These are phyloP conservation scores for Siphamia tubifer DNA, from an alignment of 2,113 vertebrate species.

Conservation along the genomic window DNA sequence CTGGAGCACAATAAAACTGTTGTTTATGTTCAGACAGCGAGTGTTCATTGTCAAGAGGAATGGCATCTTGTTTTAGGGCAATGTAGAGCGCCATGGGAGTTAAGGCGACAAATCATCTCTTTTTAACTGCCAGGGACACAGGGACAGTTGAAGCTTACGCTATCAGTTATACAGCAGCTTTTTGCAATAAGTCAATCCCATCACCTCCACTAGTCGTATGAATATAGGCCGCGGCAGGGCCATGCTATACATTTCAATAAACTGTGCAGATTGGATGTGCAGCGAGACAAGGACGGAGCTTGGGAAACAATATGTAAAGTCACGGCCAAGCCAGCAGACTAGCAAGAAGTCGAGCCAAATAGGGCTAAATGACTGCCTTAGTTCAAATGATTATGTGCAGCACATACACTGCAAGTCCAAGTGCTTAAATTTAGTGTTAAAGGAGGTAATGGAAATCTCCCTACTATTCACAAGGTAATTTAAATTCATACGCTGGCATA, in stretches of 20 bases:
- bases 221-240: constrained; percentile 43
- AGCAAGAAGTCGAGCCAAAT: constrained; percentile 18
- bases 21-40: constrained; percentile 57
- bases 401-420: not conserved
- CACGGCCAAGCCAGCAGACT: constrained; percentile 30
- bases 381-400: constrained; percentile 1
- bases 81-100: constrained; percentile 44
- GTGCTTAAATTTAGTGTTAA: constrained; percentile 7
- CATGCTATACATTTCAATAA: constrained; percentile 66
- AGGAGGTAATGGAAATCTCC: not conserved
- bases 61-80: constrained; percentile 56
- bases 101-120: constrained; percentile 66
- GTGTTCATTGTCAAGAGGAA: constrained; percentile 57
- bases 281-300: constrained; percentile 46
- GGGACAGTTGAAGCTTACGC: constrained; percentile 25
- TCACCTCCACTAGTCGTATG: constrained; percentile 39
- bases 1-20: constrained; percentile 64
- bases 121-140: constrained; percentile 49
- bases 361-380: constrained; percentile 11
- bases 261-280: constrained; percentile 30
- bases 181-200: constrained; percentile 70
- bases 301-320: constrained; percentile 54
- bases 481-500: not conserved
- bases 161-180: constrained; percentile 34
- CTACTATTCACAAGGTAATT: not conserved